Evolutionary conservation across 2,888 invertebrate genomes (phyloP).

Genomic region (Drosophila percnosoma): DNA sequence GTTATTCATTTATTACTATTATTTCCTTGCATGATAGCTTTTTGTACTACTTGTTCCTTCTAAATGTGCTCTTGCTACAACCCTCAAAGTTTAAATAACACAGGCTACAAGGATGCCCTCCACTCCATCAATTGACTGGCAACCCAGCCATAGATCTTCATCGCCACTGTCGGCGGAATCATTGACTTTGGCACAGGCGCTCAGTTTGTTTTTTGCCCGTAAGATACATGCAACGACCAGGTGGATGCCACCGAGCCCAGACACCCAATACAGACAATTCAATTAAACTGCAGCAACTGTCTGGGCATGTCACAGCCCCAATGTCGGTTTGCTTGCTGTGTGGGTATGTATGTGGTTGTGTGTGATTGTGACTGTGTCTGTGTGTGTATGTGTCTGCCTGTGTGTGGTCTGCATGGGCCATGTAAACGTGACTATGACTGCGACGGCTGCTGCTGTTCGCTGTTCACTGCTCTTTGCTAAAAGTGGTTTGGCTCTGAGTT

Average conservation of each 20-base stretch:
- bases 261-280: conserved; percentile 57
- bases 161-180: conserved; percentile 38
- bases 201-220: conserved; percentile 20
- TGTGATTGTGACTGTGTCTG: conserved; percentile 13
- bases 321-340: conserved; percentile 7
- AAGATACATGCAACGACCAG: conserved; percentile 28
- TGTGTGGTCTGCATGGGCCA: conserved; percentile 33
- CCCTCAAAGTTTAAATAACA: not conserved
- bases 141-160: conserved; percentile 64
- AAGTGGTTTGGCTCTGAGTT: conserved; percentile 30
- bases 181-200: conserved; percentile 40
- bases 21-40: not conserved
- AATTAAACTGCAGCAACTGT: conserved; percentile 70
- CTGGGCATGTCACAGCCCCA: conserved; percentile 21
- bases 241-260: conserved; percentile 16
- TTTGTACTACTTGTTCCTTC: not conserved
- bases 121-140: conserved; percentile 34
- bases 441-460: conserved; percentile 29
- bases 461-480: not conserved
- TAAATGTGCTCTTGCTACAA: not conserved
- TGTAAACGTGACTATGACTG: conserved; percentile 73
- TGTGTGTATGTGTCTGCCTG: conserved; percentile 18
- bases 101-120: not conserved
- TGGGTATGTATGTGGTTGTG: conserved; percentile 19
- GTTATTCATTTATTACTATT: not conserved